Evolutionary conservation across 2,113 vertebrate species (phyloP), one percentile per base, ranked within the genome.

Genomic region (Tachysurus fulvidraco): DNA sequence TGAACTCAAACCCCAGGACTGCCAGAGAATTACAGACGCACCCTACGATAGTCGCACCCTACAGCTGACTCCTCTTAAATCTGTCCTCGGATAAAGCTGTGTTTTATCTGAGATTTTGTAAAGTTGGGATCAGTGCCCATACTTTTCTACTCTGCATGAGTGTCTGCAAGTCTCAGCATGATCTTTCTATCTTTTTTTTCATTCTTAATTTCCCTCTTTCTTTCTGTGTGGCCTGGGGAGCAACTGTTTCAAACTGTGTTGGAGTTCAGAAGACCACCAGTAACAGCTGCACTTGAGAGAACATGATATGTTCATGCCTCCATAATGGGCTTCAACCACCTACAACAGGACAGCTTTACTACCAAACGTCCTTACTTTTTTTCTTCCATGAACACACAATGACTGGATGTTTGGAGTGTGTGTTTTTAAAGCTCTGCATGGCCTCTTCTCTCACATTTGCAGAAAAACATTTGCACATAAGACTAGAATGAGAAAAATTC

Each of bases 181-280:
- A 57, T 84, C 25, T 17, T 62, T 54, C 71, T 30, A 69, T 46
- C 4, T 60, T 73, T 67, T 71, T 6, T 44, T 50, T 59, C 54
- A 5, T 41, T 46, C 81, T 64, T n/a, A 41, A 30, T 10, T 60
- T 60, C 64, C 16, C 64, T 71, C 54, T 65, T n/a, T 67, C 55
- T 14, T 76, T 62, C 81, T 88, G 87, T 80, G 89, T 90, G 91
- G 90, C 83, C 88, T 23, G 81, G 36, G 46, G n/a, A 84, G 55
- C 88, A 85, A 89, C 54, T 87, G 62, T 60, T 55, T 57, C 16
- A 83, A 77, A 3, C 10, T 41, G 30, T 79, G 36, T 30, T 46
- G 64, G 73, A 80, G 46, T 7, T 71, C 52, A 25, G 60, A 81
- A 81, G 59, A 52, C 83, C 54, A 65, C 41, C 67, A 83, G 62